These are phyloP conservation scores for Thalassarche chlororhynchos DNA, from an alignment of 2,113 vertebrate species.

Conservation along the genomic window DNA sequence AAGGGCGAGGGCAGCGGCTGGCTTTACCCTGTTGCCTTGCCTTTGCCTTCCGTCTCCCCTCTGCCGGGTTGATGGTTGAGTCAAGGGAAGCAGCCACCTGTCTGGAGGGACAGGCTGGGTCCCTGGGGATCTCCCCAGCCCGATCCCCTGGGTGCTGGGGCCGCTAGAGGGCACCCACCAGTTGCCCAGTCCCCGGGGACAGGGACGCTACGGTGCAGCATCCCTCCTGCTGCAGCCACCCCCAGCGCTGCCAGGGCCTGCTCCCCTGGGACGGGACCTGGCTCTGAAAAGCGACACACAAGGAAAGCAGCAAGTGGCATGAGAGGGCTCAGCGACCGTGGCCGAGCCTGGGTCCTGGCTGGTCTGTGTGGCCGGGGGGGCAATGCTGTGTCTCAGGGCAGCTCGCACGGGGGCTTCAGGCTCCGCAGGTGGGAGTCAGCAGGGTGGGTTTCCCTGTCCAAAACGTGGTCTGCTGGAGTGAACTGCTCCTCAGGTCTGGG, in stretches of 20 bases:
- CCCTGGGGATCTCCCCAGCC: background rate
- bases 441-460: background rate
- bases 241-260: background rate
- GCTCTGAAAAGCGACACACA: fast-evolving
- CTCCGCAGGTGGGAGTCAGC: background rate
- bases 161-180: background rate
- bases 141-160: background rate
- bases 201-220: background rate
- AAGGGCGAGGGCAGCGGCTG: background rate
- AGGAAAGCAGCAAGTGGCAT: background rate
- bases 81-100: background rate
- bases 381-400: background rate
- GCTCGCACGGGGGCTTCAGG: fast-evolving
- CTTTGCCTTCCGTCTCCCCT: fast-evolving
- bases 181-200: background rate
- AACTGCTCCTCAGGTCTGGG: too few species aligned
- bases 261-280: background rate
- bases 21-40: background rate
- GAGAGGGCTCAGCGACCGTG: background rate
- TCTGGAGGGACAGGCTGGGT: too few species aligned
- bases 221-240: too few species aligned
- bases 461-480: fast-evolving
- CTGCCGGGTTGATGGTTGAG: background rate
- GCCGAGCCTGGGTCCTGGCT: background rate
- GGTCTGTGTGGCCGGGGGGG: too few species aligned